These are phyloP conservation scores for Mionectes olivaceus DNA, from an alignment of 2,797 vertebrate species.

Conservation along the genomic window DNA sequence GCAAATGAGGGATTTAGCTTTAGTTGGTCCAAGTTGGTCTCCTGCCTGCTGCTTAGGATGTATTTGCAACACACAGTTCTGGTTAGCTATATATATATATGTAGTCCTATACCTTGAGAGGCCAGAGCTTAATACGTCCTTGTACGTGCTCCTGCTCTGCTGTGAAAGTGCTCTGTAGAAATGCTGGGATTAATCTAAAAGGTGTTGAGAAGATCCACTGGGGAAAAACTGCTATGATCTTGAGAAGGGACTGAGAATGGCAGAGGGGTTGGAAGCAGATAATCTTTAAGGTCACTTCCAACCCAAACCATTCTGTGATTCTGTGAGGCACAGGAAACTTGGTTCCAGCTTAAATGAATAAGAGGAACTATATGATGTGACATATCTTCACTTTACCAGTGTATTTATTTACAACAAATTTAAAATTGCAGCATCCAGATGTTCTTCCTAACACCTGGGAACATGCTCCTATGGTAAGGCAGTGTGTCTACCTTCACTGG, in stretches of 20 bases:
- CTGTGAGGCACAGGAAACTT: neutral
- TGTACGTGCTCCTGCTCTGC: neutral
- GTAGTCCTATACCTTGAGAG: neutral
- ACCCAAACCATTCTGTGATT: neutral
- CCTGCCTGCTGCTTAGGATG: neutral
- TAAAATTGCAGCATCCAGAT: neutral
- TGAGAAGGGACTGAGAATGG: neutral
- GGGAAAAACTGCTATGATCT: neutral
- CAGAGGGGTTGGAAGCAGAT: neutral
- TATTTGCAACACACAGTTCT: neutral
- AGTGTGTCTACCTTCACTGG: neutral
- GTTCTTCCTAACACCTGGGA: neutral
- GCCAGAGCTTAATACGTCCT: neutral
- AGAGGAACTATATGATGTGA: neutral
- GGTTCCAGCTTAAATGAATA: neutral
- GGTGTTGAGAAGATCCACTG: neutral
- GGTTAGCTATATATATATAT: neutral
- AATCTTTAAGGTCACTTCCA: neutral
- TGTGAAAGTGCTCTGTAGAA: neutral
- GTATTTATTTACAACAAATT: neutral
- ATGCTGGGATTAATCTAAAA: neutral
- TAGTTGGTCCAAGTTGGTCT: neutral
- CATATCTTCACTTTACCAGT: neutral
- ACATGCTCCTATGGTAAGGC: neutral
- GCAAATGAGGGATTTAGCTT: neutral